Base-by-base conservation (phyloP, 2,888 invertebrate genomes). In the Camptogramma bilineatum region DNA sequence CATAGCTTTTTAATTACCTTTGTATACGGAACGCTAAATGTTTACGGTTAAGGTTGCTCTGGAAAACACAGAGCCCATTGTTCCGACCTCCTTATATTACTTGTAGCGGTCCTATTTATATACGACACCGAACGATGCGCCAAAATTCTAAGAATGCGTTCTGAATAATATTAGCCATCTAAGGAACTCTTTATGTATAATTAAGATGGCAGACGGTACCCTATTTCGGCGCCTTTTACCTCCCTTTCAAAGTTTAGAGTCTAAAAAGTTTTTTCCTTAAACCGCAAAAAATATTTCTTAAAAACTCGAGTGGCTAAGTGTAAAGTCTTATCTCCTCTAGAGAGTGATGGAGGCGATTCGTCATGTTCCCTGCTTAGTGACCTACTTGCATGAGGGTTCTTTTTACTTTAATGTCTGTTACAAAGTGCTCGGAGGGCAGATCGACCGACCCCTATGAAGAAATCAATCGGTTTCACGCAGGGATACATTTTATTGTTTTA, bases 1-100 rank as follows among this genome's bases (percentile, higher is more conserved):
- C 85, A 89, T 90, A 82, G 85, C 82, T 85, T 88, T 91, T 90
- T 91, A 91, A 92, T 92, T 88, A 85, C 88, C 82, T 76, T 80
- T 78, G 81, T 85, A 86, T 87, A 82, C 81, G 83, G 83, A 82
- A 88, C 86, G 81, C 89, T 87, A 87, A 39, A 90, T 87, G 86
- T 85, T 79, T 76, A 81, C 82, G 73, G 82, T 76, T 85, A 85
- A 81, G 84, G 85, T 76, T 78, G 81, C 77, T 81, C 85, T 85
- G 86, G 87, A 86, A 87, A 81, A 82, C 78, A 88, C 82, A 87
- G 83, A 77, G 70, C 62, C 88, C 81, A 90, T 91, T 92, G 91
- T 92, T 91, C 71, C 69, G 69, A 77, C 77, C 83, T 86, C 90
- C 90, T 86, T 92, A 90, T 90, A 91, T 83, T 84, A 86, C 86